Evolutionary conservation across 2,113 vertebrate species (phyloP).

Genomic region (Scopus umbretta): DNA sequence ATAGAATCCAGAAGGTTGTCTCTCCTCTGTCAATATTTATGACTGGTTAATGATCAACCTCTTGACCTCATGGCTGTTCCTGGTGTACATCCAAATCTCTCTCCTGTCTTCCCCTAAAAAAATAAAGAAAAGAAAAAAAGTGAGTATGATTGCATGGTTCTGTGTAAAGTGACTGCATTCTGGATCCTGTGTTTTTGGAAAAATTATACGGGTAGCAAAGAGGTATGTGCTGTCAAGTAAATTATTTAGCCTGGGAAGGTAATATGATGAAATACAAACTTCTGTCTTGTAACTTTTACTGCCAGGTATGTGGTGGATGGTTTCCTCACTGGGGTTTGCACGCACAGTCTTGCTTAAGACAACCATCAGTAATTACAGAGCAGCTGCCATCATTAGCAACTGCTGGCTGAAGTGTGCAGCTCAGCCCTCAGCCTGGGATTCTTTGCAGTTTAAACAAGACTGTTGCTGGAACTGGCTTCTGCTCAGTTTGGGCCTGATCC

Average conservation of each 20-base stretch:
- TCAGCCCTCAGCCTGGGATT: background rate
- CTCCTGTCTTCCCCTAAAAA: background rate
- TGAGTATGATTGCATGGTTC: background rate
- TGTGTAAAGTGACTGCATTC: background rate
- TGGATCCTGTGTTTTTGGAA: background rate
- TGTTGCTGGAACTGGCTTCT: background rate
- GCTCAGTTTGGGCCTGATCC: background rate
- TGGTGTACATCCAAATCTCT: background rate
- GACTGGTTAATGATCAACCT: slow-evolving; percentile 57
- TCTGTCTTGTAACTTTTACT: background rate
- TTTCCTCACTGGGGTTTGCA: background rate
- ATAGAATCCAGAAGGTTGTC: background rate
- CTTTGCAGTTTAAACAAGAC: background rate
- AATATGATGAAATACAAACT: background rate
- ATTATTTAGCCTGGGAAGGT: background rate
- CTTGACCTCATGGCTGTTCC: slow-evolving; percentile 12
- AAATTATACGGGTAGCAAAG: background rate
- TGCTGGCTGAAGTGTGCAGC: background rate
- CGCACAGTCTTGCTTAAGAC: background rate
- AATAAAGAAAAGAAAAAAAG: background rate
- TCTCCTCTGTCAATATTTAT: slow-evolving; percentile 69
- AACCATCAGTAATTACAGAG: background rate
- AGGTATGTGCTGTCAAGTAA: fast-evolving
- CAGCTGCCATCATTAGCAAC: background rate
- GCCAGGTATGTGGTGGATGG: background rate